Base-by-base conservation (phyloP, 35 echinoderm and acorn worm species). In the Ptychodera flava region DNA sequence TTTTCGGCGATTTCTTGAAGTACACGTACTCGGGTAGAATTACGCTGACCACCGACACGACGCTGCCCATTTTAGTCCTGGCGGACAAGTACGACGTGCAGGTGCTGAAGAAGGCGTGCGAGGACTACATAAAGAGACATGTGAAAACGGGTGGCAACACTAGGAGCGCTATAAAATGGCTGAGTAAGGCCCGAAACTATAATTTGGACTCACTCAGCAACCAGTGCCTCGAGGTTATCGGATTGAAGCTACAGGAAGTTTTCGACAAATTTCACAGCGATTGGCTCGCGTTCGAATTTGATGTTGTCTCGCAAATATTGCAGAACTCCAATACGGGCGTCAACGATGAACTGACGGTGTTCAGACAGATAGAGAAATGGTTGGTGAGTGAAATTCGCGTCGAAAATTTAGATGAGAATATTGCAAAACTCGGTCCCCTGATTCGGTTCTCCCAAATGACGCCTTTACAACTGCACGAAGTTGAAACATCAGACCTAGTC, bases 61-160 rank as follows among this genome's bases (percentile, higher is more conserved):
- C 86, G 14, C 85, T 91, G 89, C 89, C 89, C 10, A 91, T 91
- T 53, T 86, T 91, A 33, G 85, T 84, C 27, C 84, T 91, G 1
- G 89, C 89, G 27, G 89, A 91, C 79, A 91, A 91, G 35, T 91
- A 91, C 33, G 85, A 91, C 31, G 85, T 91, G 6, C 38, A 31
- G 28, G 36, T 53, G 30, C 79, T 91, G 30, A 34, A 84, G n/a
- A 64, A 78, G 33, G 35, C 81, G 79, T 91, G 89, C 28, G 89
- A 91, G 84, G 78, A 81, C 80, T 91, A 91, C 75, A 86, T 91
- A 84, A 91, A 84, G 1, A 85, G 86, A 78, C 89, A 91, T 78
- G 85, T 91, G 14, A 84, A 84, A 31, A 78, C 82, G 45, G 77
- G 83, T 0, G 45, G 45, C 6, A 91, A 91, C 36, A 80, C 86